Conservation (phyloP, 2,888 invertebrate genomes). For the Neoitamus cyanurus region DNA sequence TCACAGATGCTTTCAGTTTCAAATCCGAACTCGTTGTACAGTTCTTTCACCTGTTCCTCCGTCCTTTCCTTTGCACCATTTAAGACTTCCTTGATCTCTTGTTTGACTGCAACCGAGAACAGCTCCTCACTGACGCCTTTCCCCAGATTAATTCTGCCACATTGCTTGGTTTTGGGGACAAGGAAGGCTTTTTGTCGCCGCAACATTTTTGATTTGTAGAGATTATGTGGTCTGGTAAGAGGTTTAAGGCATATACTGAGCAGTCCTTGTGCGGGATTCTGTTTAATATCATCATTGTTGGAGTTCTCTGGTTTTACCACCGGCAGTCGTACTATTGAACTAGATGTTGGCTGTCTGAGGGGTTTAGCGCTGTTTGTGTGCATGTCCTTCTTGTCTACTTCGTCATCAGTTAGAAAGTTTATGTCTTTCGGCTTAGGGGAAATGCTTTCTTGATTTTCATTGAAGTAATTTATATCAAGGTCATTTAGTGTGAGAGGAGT, state of each 20-base stretch:
- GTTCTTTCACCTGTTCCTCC: neutral
- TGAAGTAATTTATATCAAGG: neutral
- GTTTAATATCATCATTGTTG: neutral
- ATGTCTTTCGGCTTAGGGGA: neutral
- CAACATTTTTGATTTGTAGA: slow-evolving; percentile 26
- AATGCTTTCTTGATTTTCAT: neutral
- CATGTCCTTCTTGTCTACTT: neutral
- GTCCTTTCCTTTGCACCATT: neutral
- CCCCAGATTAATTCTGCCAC: neutral
- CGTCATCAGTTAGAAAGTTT: slow-evolving; percentile 2
- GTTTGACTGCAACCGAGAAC: neutral
- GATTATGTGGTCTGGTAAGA: slow-evolving; percentile 11
- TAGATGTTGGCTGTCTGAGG: neutral
- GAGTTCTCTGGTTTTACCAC: neutral
- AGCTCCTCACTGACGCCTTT: neutral
- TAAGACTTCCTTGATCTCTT: neutral
- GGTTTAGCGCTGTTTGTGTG: neutral
- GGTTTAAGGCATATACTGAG: neutral
- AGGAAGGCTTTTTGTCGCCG: slow-evolving; percentile 2
- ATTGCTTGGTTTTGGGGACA: neutral
- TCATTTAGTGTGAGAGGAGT: neutral
- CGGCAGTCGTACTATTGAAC: slow-evolving; percentile 18
- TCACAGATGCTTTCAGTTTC: neutral
- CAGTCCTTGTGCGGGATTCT: neutral
- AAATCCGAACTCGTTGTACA: neutral